Conservation (phyloP, 1,140 invertebrate species). For the Paracyclopina nana region DNA sequence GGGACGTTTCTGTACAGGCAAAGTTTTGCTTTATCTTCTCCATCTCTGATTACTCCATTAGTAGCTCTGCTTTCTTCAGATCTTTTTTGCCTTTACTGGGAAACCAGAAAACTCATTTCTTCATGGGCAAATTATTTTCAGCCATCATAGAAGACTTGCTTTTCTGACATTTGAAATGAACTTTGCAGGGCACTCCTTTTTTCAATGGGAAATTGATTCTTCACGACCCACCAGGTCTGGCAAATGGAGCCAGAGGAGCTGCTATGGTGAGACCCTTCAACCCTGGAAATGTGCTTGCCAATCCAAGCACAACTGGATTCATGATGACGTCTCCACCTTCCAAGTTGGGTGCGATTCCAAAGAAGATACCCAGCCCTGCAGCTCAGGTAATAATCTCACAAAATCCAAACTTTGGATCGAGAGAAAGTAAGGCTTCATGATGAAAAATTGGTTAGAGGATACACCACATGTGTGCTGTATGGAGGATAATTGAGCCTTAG, state of each 20-base stretch:
- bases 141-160: not conserved
- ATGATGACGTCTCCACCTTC: not conserved
- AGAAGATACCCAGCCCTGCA: conserved; percentile 1
- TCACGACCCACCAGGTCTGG: not conserved
- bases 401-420: too few species aligned
- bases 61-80: too few species aligned
- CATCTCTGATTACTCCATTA: not conserved
- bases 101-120: too few species aligned
- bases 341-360: too few species aligned
- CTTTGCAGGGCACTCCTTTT: not conserved
- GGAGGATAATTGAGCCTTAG: too few species aligned
- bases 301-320: not conserved
- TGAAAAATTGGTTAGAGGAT: too few species aligned
- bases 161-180: not conserved
- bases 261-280: not conserved
- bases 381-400: too few species aligned
- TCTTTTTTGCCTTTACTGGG: too few species aligned
- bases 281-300: too few species aligned
- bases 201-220: not conserved
- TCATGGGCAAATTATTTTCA: not conserved
- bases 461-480: too few species aligned
- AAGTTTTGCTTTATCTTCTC: not conserved
- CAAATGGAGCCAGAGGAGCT: not conserved
- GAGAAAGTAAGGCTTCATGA: too few species aligned
- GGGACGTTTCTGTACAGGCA: not conserved